phyloP scores from a whole-genome alignment of 2,888 invertebrate genomes.

The Lomographa bimaculata region DNA sequence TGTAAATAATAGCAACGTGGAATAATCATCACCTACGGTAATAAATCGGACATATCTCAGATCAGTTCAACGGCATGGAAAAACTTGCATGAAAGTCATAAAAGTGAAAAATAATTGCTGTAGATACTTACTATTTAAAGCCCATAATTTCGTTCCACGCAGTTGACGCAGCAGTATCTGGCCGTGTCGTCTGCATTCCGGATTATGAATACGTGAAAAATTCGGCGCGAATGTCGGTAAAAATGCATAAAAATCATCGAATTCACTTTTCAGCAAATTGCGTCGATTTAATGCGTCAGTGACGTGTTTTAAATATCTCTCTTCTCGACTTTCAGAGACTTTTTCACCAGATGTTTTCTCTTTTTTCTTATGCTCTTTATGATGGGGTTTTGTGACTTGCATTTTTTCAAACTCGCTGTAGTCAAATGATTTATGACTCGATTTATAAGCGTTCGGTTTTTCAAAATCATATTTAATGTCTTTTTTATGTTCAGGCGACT shows the following conservation, averaged over 20 bases:
- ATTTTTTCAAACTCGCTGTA: conserved; percentile 19
- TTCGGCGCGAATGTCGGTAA: conserved; percentile 88
- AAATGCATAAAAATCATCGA: conserved; percentile 85
- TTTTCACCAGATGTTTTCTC: conserved; percentile 41
- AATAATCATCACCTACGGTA: conserved; percentile 37
- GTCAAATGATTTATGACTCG: conserved; percentile 18
- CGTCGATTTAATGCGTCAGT: conserved; percentile 67
- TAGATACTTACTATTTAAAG: conserved; percentile 87
- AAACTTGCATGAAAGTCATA: conserved; percentile 11
- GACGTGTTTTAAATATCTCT: conserved; percentile 58
- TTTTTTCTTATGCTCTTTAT: conserved; percentile 39
- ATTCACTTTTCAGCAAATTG: conserved; percentile 78
- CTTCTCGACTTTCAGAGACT: conserved; percentile 42
- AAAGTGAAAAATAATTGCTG: conserved; percentile 26
- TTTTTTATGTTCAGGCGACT: conserved; percentile 18
- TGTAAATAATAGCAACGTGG: conserved; percentile 44
- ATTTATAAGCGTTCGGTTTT: conserved; percentile 27
- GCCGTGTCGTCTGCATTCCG: conserved; percentile 87
- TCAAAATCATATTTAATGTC: conserved; percentile 30
- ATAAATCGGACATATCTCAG: conserved; percentile 30
- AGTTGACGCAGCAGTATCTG: conserved; percentile 87
- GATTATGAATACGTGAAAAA: conserved; percentile 85
- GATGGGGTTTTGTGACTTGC: conserved; percentile 25
- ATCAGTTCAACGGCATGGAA: conserved; percentile 1
- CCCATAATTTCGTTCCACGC: conserved; percentile 87